Conservation (phyloP, 1,140 invertebrate genomes). For the Drosophila repleta region DNA sequence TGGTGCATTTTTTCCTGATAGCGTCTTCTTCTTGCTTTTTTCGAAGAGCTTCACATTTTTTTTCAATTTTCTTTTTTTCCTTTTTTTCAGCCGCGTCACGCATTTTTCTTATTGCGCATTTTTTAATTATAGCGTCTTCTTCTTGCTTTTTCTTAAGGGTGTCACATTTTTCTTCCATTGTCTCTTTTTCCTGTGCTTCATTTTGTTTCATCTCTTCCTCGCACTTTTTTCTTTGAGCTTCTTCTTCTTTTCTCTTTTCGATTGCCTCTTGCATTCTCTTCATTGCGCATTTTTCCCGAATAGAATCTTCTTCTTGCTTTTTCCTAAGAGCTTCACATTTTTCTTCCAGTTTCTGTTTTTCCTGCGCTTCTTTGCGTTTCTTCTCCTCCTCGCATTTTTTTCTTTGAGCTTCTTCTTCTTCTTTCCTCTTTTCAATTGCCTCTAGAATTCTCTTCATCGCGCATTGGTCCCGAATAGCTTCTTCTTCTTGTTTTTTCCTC, state of each 20-base stretch:
- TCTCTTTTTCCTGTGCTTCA: background rate
- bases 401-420: background rate
- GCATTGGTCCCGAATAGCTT: background rate
- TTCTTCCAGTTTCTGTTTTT: background rate
- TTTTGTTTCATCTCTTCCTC: background rate
- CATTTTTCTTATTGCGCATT: too few relatives aligned
- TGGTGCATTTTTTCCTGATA: background rate
- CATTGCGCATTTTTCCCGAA: background rate
- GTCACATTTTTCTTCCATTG: too few relatives aligned
- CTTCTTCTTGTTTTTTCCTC: background rate
- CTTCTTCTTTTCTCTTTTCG: background rate
- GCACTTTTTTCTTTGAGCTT: too few relatives aligned
- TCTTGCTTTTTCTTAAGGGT: background rate
- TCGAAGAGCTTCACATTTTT: background rate
- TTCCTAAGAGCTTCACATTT: background rate
- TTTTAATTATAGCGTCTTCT: background rate
- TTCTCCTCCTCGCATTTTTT: conserved; percentile 4
- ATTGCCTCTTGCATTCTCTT: background rate
- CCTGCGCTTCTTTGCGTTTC: background rate
- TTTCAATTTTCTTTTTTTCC: background rate
- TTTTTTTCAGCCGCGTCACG: background rate
- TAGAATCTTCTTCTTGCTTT: background rate
- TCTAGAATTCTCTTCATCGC: background rate
- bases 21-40: background rate
- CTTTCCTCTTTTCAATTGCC: background rate